Conservation (phyloP, 2,797 vertebrate genomes). For the Pelodytes ibericus region DNA sequence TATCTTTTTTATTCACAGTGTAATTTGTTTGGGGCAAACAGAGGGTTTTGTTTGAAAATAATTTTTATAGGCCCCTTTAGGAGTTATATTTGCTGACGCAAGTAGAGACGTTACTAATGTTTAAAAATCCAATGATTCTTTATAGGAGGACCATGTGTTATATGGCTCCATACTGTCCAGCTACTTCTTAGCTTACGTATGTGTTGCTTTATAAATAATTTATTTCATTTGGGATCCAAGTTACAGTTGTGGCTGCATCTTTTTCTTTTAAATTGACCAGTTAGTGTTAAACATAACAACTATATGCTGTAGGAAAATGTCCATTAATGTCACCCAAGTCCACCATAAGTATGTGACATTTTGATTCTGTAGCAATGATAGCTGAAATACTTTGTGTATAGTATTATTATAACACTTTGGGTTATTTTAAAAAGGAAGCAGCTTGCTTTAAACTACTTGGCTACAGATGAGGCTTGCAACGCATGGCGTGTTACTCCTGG, state of each 20-base stretch:
- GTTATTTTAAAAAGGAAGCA: slow-evolving; percentile 16
- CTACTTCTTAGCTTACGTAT: background rate
- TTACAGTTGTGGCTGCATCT: slow-evolving; percentile 2
- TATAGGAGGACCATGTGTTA: background rate
- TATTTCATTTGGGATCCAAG: slow-evolving; percentile 6
- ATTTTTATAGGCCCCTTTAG: background rate
- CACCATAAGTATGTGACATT: slow-evolving; percentile 1
- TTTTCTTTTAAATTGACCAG: slow-evolving; percentile 4
- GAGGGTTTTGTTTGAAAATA: background rate
- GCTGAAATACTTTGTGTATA: background rate
- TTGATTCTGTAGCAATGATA: background rate
- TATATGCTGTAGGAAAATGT: slow-evolving; percentile 2
- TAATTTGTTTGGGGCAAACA: background rate
- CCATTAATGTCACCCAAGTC: background rate
- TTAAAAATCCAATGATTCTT: slow-evolving; percentile 1
- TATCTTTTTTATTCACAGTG: background rate
- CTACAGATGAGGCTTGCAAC: slow-evolving; percentile 18
- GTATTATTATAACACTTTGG: slow-evolving; percentile 28
- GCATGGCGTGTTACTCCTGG: slow-evolving; percentile 16
- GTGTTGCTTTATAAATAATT: slow-evolving; percentile 12
- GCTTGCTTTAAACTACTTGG: slow-evolving; percentile 37
- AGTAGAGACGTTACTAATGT: background rate
- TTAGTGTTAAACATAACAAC: slow-evolving; percentile 25
- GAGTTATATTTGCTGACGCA: background rate
- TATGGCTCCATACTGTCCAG: background rate